phyloP scores from a whole-genome alignment of 2,888 invertebrate species.

The Drosophila antonietae region DNA sequence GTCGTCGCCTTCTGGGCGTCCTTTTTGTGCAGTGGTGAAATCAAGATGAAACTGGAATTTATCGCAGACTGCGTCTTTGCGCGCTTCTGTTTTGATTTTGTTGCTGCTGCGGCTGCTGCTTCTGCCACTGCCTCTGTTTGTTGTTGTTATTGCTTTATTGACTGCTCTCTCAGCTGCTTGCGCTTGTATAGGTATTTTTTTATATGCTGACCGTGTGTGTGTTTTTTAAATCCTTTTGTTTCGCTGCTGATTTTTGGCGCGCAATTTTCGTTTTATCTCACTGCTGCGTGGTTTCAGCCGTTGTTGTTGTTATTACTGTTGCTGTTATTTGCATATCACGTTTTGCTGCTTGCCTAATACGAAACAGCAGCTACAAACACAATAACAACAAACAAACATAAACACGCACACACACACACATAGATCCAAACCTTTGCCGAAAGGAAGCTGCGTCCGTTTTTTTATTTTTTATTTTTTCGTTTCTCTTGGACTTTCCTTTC shows the following conservation, averaged over 20 bases:
- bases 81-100: conserved; percentile 67
- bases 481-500: conserved; percentile 15
- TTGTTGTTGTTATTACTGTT: conserved; percentile 40
- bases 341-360: conserved; percentile 72
- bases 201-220: conserved; percentile 35
- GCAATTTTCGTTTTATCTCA: conserved; percentile 62
- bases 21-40: conserved; percentile 50
- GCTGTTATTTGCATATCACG: conserved; percentile 73
- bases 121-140: conserved; percentile 20
- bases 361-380: conserved; percentile 59
- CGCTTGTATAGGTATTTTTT: conserved; percentile 41
- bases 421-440: conserved; percentile 2
- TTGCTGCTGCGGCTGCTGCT: conserved; percentile 19
- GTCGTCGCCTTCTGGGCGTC: conserved; percentile 57
- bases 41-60: conserved; percentile 67
- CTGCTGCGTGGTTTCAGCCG: conserved; percentile 19
- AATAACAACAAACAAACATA: conserved; percentile 53
- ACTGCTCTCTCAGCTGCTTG: conserved; percentile 60
- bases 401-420: conserved; percentile 23
- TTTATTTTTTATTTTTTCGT: conserved; percentile 17
- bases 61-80: conserved; percentile 39
- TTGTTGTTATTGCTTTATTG: conserved; percentile 27
- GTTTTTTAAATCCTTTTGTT: conserved; percentile 72
- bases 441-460: conserved; percentile 54
- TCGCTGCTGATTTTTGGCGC: conserved; percentile 66